A percentile compares a stretch with the other conserved stretches of the same genome.
Conservation (phyloP, 2,113 vertebrate genomes). For the Pogonocichla stellata region DNA sequence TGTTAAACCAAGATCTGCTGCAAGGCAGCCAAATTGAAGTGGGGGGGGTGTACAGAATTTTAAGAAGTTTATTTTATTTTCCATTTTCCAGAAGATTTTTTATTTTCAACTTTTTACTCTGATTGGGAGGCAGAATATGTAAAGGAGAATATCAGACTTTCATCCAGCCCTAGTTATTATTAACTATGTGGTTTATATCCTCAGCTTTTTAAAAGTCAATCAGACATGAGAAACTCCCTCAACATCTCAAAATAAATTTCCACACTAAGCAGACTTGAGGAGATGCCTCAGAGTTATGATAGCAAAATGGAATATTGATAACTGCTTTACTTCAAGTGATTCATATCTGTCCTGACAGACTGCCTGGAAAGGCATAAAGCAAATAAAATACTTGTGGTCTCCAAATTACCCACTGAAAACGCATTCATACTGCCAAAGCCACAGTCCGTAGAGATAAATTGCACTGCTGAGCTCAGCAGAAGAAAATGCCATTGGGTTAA, state of each 20-base stretch:
- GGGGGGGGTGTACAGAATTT: accelerated
- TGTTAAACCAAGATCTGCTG: background rate
- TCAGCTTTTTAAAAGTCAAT: background rate
- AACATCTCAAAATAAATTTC: conserved; percentile 1
- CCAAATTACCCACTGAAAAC: background rate
- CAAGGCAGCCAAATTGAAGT: background rate
- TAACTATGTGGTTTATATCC: background rate
- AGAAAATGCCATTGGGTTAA: background rate
- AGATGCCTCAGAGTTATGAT: background rate
- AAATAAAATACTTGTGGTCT: background rate
- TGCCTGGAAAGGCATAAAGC: background rate
- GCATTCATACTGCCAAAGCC: background rate
- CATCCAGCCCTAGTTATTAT: background rate
- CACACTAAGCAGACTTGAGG: background rate
- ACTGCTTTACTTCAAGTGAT: background rate
- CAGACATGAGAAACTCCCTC: background rate
- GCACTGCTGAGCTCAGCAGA: background rate
- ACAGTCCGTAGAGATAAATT: background rate
- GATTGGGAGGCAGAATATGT: accelerated
- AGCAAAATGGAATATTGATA: background rate
- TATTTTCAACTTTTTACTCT: background rate
- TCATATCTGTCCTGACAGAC: background rate
- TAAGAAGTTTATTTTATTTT: background rate
- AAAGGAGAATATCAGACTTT: background rate
- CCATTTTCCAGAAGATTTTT: background rate